Conservation (phyloP, 2,888 invertebrate genomes). For the Polylopha cassiicola region DNA sequence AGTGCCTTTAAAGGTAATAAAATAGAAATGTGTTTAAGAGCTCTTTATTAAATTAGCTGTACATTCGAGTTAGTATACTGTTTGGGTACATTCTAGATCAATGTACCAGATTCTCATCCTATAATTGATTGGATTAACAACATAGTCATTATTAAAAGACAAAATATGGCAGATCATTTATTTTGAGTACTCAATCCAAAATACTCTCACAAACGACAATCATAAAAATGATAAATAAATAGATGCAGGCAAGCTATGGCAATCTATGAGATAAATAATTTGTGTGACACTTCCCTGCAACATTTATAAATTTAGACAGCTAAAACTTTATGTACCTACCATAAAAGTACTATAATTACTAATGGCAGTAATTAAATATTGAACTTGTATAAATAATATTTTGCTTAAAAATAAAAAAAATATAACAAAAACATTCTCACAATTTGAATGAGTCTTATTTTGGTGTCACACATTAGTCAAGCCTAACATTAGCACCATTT, state of each 20-base stretch:
- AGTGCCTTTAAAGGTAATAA: constrained; percentile 30
- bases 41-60: constrained; percentile 78
- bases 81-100: constrained; percentile 75
- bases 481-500: constrained; percentile 75
- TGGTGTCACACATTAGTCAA: constrained; percentile 76
- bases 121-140: constrained; percentile 64
- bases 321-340: constrained; percentile 52
- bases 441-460: constrained; percentile 70
- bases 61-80: constrained; percentile 78
- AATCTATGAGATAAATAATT: constrained; percentile 69
- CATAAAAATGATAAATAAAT: constrained; percentile 70
- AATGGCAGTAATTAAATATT: constrained; percentile 72
- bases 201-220: constrained; percentile 70
- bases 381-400: constrained; percentile 69
- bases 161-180: constrained; percentile 77
- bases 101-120: constrained; percentile 60
- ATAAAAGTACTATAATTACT: constrained; percentile 60
- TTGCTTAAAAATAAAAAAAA: constrained; percentile 73
- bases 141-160: constrained; percentile 72
- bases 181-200: constrained; percentile 68
- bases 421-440: constrained; percentile 73
- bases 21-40: constrained; percentile 57
- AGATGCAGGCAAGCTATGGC: constrained; percentile 76
- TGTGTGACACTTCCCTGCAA: constrained; percentile 72
- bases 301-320: constrained; percentile 55